These are phyloP conservation scores for Helicolenus hilgendorfi DNA, from an alignment of 2,797 vertebrate genomes.

Conservation along the genomic window DNA sequence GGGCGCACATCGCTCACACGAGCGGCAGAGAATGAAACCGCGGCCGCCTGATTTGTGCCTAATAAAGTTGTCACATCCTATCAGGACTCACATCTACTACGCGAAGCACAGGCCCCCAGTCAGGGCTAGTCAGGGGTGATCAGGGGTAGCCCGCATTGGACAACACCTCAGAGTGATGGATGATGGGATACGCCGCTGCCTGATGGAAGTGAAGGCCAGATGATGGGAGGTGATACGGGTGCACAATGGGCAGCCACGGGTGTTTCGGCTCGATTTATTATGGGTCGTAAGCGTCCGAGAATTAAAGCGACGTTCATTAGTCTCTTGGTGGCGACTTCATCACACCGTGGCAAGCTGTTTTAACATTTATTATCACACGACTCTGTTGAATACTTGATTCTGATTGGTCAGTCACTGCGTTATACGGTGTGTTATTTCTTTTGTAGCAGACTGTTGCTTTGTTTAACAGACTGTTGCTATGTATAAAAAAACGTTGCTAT, in stretches of 20 bases:
- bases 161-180: conserved; percentile 82
- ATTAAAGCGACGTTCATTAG: conserved; percentile 19
- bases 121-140: conserved; percentile 72
- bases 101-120: conserved; percentile 70
- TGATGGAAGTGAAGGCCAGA: conserved; percentile 63
- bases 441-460: no score
- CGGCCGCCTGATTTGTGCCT: conserved; percentile 81
- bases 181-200: conserved; percentile 64
- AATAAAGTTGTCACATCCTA: conserved; percentile 91
- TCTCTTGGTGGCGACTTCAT: conserved; percentile 17
- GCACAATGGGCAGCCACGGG: conserved; percentile 33
- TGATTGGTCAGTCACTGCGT: no score
- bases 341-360: not conserved
- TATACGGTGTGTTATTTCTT: no score
- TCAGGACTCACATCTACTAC: conserved; percentile 85
- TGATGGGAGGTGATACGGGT: conserved; percentile 62
- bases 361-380: no score
- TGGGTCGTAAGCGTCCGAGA: conserved; percentile 13
- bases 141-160: conserved; percentile 69
- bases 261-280: conserved; percentile 64
- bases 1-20: conserved; percentile 69
- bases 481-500: no score
- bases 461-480: no score
- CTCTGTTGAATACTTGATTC: no score
- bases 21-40: conserved; percentile 73